These are phyloP conservation scores for Melieria picta DNA, from an alignment of 2,888 invertebrate species.

Conservation along the genomic window DNA sequence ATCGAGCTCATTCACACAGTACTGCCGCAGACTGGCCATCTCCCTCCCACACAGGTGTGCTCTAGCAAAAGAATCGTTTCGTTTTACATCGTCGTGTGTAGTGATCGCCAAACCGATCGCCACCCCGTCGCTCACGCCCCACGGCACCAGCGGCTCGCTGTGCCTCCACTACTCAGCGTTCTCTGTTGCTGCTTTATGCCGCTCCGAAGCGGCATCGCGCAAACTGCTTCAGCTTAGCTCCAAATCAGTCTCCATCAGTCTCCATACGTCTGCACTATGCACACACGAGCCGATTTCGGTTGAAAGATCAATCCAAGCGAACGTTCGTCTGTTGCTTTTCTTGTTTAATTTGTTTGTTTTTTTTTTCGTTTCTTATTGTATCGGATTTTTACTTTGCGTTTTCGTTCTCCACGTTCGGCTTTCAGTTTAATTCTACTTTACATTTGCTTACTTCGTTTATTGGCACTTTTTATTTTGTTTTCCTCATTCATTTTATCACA, in stretches of 20 bases:
- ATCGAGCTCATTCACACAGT: too few relatives aligned
- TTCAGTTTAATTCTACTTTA: conserved; percentile 35
- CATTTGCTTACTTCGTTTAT: conserved; percentile 46
- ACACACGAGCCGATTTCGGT: conserved; percentile 18
- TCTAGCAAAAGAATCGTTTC: too few relatives aligned
- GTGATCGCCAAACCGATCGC: too few relatives aligned
- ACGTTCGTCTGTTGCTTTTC: not conserved
- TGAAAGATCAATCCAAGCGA: conserved; percentile 24
- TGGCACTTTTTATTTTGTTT: conserved; percentile 52
- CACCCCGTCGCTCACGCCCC: too few relatives aligned
- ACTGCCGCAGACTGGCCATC: too few relatives aligned
- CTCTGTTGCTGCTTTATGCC: not conserved
- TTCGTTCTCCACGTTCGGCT: conserved; percentile 16
- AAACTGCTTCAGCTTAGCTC: conserved; percentile 16
- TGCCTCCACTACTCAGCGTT: too few relatives aligned
- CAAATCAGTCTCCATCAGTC: conserved; percentile 22
- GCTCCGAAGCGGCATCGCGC: not conserved
- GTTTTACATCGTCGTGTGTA: too few relatives aligned
- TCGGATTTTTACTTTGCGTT: conserved; percentile 29
- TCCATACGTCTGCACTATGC: conserved; percentile 15
- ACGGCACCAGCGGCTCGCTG: too few relatives aligned
- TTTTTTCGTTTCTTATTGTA: conserved; percentile 41
- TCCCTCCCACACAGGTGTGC: too few relatives aligned
- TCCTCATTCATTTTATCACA: conserved; percentile 44
- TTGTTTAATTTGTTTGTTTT: conserved; percentile 5